A percentile compares a stretch with the other conserved stretches of the same genome.
Conservation (phyloP, 2,797 vertebrate species). For the Bovichtus variegatus region DNA sequence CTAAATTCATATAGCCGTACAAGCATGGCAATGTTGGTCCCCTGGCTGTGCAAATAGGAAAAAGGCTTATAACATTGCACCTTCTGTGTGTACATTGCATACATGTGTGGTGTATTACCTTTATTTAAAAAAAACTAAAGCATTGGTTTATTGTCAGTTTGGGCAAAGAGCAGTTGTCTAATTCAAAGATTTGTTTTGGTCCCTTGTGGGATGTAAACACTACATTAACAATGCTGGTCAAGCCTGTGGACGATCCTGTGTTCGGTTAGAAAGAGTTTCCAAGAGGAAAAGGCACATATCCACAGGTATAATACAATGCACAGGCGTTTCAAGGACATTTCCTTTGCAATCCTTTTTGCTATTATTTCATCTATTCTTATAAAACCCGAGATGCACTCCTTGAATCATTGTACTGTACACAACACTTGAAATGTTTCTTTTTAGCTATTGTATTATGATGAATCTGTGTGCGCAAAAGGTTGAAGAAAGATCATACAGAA, state of each 20-base stretch:
- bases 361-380: not conserved
- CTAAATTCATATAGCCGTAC: not conserved
- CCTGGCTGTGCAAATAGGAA: not conserved
- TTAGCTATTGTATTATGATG: constrained; percentile 58
- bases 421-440: constrained; percentile 28
- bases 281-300: not conserved
- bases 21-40: not conserved
- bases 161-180: too few species aligned
- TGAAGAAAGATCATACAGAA: constrained; percentile 56
- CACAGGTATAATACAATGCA: not conserved
- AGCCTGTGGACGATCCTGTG: too few species aligned
- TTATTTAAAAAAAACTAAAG: too few species aligned
- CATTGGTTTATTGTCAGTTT: too few species aligned
- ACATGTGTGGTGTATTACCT: too few species aligned
- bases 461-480: constrained; percentile 44
- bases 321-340: not conserved
- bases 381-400: not conserved
- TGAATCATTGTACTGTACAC: constrained; percentile 22
- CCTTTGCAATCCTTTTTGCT: not conserved
- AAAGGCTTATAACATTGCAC: not conserved
- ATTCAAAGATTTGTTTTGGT: too few species aligned
- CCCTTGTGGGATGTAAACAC: not conserved
- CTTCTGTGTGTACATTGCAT: too few species aligned
- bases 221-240: not conserved
- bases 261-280: too few species aligned